Evolutionary conservation across 2,113 vertebrate genomes (phyloP).

Genomic region (Salvelinus namaycush): DNA sequence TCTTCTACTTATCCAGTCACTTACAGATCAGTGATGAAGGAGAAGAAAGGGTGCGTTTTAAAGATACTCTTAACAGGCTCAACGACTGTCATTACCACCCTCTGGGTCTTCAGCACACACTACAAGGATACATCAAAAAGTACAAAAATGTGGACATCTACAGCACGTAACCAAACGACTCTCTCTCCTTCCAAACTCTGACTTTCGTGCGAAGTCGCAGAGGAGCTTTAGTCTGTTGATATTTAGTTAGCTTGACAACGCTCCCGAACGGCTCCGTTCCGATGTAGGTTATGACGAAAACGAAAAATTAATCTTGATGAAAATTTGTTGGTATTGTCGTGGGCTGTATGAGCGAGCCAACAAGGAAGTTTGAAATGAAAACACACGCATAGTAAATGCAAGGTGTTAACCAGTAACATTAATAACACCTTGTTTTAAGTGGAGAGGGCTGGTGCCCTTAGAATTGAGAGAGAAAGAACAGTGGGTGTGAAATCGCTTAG

Average conservation of each 20-base stretch:
- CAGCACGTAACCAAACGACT: slow-evolving; percentile 50
- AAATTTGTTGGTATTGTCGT: slow-evolving; percentile 64
- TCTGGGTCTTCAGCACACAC: neutral
- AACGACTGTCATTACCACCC: too few species aligned
- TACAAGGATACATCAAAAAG: slow-evolving; percentile 23
- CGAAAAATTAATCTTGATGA: slow-evolving; percentile 22
- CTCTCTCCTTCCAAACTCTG: slow-evolving; percentile 18
- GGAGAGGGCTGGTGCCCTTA: neutral
- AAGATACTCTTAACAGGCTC: too few species aligned
- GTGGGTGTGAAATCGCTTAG: neutral
- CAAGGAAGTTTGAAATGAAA: neutral
- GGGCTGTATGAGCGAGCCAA: too few species aligned
- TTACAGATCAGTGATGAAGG: slow-evolving; percentile 5
- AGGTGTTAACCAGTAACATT: neutral
- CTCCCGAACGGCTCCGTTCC: slow-evolving; percentile 13
- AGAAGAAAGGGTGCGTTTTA: neutral
- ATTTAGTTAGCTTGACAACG: slow-evolving; percentile 22
- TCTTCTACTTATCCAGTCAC: neutral
- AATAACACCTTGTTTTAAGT: neutral
- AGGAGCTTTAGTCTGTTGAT: slow-evolving; percentile 29
- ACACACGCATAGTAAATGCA: neutral
- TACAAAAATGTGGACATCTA: slow-evolving; percentile 55
- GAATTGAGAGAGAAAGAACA: neutral
- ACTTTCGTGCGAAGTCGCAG: neutral
- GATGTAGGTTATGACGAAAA: slow-evolving; percentile 38